These are phyloP conservation scores for Caenorhabditis japonica DNA, from an alignment of 2,888 invertebrate genomes.

Conservation along the genomic window DNA sequence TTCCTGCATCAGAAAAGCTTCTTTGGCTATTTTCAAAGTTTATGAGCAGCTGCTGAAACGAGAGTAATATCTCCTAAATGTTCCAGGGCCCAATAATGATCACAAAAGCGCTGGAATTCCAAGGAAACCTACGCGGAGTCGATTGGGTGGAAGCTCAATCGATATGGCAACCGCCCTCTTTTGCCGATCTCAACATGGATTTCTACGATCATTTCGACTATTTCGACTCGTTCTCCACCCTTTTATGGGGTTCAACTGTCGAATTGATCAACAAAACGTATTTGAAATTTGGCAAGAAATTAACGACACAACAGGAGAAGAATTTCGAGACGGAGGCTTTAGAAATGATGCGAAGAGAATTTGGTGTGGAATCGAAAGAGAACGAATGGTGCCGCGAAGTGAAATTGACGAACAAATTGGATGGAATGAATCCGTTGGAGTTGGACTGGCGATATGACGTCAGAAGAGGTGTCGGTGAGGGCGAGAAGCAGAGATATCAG, in stretches of 20 bases:
- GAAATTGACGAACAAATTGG: constrained; percentile 11
- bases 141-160: constrained; percentile 20
- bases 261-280: constrained; percentile 30
- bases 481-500: constrained; percentile 21
- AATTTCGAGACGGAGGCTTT: constrained; percentile 11
- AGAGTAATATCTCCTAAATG: background rate
- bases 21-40: too few species aligned
- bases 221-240: constrained; percentile 24
- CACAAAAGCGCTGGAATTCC: constrained; percentile 15
- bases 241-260: constrained; percentile 26
- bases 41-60: too few species aligned
- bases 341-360: constrained; percentile 13
- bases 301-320: constrained; percentile 7
- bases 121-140: constrained; percentile 20
- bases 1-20: too few species aligned
- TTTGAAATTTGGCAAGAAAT: constrained; percentile 7
- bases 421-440: constrained; percentile 14
- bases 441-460: constrained; percentile 33
- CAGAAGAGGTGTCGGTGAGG: constrained; percentile 3
- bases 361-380: constrained; percentile 11
- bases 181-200: constrained; percentile 7
- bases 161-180: constrained; percentile 21
- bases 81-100: constrained; percentile 31
- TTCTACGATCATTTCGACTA: constrained; percentile 26
- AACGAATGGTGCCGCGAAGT: constrained; percentile 21